Conservation (phyloP, 2,797 vertebrate species). For the Cuculus canorus region DNA sequence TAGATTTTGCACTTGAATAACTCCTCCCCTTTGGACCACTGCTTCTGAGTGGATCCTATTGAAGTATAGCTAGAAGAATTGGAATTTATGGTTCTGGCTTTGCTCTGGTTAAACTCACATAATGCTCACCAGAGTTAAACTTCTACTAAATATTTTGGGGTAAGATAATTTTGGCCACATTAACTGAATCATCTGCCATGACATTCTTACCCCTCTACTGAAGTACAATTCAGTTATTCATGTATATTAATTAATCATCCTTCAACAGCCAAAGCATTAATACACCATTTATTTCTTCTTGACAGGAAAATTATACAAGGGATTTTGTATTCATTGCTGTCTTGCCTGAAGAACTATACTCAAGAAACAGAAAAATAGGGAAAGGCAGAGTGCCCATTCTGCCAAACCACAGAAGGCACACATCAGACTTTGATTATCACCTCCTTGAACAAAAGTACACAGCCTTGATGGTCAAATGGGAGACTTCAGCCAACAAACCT, state of each 20-base stretch:
- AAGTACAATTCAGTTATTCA: conserved; percentile 51
- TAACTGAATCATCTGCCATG: not conserved
- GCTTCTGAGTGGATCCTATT: not conserved
- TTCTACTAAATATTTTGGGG: not conserved
- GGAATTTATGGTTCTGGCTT: not conserved
- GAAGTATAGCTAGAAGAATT: not conserved
- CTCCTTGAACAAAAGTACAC: not conserved
- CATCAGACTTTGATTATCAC: conserved; percentile 3
- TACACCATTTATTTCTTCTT: conserved; percentile 26
- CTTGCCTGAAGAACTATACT: conserved; percentile 27
- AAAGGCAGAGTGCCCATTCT: conserved; percentile 11
- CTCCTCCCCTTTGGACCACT: not conserved
- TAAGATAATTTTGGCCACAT: not conserved
- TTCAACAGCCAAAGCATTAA: conserved; percentile 29
- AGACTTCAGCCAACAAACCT: not conserved
- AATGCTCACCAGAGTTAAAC: not conserved
- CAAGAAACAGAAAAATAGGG: not conserved
- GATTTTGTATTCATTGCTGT: conserved; percentile 27
- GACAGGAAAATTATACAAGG: conserved; percentile 47
- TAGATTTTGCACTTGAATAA: not conserved
- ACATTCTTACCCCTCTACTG: not conserved
- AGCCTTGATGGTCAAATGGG: not conserved
- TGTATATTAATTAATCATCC: conserved; percentile 46
- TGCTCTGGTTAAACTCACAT: not conserved
- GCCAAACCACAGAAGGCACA: not conserved